These are phyloP conservation scores for Anoura caudifer DNA, from an alignment of 2,113 vertebrate species.

Conservation along the genomic window DNA sequence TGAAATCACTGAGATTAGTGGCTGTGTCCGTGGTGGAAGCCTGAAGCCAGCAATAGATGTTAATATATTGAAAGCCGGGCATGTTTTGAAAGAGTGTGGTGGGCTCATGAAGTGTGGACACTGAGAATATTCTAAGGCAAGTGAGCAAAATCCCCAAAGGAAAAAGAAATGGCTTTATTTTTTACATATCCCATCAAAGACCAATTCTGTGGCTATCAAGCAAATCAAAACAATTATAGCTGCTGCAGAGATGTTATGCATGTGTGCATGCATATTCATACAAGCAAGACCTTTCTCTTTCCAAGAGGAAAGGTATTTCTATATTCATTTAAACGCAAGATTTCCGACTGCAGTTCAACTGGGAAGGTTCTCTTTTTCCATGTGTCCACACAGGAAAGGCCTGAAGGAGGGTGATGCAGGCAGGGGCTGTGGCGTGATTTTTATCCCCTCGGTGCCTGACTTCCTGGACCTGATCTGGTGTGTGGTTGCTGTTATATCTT, in stretches of 20 bases:
- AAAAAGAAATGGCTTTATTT: background rate
- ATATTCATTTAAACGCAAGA: background rate
- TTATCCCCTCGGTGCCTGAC: background rate
- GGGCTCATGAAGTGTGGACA: background rate
- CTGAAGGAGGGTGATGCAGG: slow-evolving; percentile 21
- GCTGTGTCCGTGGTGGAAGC: rapidly evolving
- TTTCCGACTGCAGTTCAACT: background rate
- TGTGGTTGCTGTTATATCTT: slow-evolving; percentile 63
- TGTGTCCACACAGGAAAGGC: background rate
- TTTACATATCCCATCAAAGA: background rate
- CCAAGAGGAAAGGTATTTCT: slow-evolving; percentile 36
- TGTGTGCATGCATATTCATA: slow-evolving; percentile 2
- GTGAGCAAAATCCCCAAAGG: background rate
- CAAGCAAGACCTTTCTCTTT: slow-evolving; percentile 41
- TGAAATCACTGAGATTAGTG: background rate
- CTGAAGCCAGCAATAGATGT: background rate
- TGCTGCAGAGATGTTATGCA: background rate
- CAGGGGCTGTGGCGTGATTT: background rate
- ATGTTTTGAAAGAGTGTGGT: background rate
- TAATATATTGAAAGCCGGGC: background rate
- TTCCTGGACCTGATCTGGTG: slow-evolving; percentile 48
- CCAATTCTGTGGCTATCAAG: background rate
- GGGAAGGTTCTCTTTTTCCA: background rate
- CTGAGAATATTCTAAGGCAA: background rate
- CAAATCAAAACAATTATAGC: background rate